Evolutionary conservation across 2,113 vertebrate species (phyloP).

Genomic region (Sorex fumeus): DNA sequence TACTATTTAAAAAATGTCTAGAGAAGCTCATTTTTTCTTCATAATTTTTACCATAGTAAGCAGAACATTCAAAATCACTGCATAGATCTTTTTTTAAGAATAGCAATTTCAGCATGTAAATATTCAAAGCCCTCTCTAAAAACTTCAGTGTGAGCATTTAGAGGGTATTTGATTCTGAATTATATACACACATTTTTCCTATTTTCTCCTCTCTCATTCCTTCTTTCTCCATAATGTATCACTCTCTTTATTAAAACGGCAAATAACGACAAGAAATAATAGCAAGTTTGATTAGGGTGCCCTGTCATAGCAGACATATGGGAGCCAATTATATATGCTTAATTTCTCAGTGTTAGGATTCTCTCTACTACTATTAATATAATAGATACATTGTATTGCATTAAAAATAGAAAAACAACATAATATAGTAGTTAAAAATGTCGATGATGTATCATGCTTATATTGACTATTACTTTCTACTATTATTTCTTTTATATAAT

Average conservation of each 20-base stretch:
- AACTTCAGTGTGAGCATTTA: neutral
- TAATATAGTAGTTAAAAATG: too few species aligned
- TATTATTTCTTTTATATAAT: too few species aligned
- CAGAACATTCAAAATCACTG: conserved; percentile 7
- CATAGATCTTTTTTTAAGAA: conserved; percentile 13
- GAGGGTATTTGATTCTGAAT: neutral
- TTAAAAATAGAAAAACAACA: neutral
- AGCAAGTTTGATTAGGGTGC: neutral
- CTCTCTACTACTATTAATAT: neutral
- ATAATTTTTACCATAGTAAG: neutral
- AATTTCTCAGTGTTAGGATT: neutral
- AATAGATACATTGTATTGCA: neutral
- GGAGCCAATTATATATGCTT: neutral
- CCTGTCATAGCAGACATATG: neutral
- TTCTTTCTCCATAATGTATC: neutral
- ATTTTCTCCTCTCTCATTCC: neutral
- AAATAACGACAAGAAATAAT: too few species aligned
- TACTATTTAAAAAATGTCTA: neutral
- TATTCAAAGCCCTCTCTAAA: neutral
- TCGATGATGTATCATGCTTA: too few species aligned
- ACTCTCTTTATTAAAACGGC: neutral
- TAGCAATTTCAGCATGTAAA: neutral
- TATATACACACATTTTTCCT: neutral
- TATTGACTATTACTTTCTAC: too few species aligned
- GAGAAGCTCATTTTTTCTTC: neutral